Conservation (phyloP, 2,888 invertebrate species). For the Lasioglossum leucozonium region DNA sequence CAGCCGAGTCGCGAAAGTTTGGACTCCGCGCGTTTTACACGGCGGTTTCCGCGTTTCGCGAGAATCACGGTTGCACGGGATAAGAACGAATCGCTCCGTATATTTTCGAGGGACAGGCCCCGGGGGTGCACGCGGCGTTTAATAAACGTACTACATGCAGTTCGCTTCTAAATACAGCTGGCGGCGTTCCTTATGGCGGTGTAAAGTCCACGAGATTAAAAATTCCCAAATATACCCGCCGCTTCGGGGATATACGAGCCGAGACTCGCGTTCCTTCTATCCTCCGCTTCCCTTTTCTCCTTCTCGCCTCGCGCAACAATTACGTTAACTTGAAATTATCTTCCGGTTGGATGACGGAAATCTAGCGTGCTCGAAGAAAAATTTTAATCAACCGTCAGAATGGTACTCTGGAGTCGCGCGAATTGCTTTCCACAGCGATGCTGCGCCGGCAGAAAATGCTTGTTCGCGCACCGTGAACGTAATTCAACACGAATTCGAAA, state of each 20-base stretch:
- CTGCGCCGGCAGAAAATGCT: neutral
- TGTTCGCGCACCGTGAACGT: neutral
- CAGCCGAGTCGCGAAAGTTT: constrained; percentile 14
- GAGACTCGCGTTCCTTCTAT: constrained; percentile 27
- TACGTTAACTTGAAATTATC: constrained; percentile 48
- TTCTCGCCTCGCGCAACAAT: constrained; percentile 33
- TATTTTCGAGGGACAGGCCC: constrained; percentile 34
- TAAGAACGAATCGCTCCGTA: constrained; percentile 61
- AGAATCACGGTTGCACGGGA: constrained; percentile 50
- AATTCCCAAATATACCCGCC: constrained; percentile 76
- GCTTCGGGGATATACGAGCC: constrained; percentile 58
- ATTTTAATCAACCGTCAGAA: neutral
- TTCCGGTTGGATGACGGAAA: constrained; percentile 15
- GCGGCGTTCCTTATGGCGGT: constrained; percentile 57
- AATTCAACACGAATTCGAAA: neutral
- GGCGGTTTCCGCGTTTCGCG: constrained; percentile 44
- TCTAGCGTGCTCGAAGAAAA: neutral
- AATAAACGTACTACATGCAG: constrained; percentile 69
- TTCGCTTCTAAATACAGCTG: constrained; percentile 50
- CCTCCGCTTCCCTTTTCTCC: neutral
- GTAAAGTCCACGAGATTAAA: constrained; percentile 81
- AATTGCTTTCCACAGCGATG: neutral
- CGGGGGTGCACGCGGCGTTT: constrained; percentile 56
- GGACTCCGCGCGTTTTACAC: constrained; percentile 30
- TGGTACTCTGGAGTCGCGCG: neutral